These are phyloP conservation scores for Chaetoderma sp. DNA, from an alignment of 2,888 invertebrate genomes.

Conservation along the genomic window DNA sequence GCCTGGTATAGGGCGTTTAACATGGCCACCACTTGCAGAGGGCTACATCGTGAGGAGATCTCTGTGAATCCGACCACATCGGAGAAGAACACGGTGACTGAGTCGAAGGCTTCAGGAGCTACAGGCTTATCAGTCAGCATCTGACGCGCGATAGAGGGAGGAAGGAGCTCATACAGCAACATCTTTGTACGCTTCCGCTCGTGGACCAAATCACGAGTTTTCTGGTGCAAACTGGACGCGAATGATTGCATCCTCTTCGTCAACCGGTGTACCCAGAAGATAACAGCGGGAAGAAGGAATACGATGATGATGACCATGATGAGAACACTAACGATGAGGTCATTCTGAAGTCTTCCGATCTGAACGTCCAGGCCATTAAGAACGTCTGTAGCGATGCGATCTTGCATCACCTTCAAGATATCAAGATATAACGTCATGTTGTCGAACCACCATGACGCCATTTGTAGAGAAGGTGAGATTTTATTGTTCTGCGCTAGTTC, in stretches of 20 bases:
- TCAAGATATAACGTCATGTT: conserved; percentile 27
- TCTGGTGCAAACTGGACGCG: conserved; percentile 28
- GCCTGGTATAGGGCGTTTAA: conserved; percentile 49
- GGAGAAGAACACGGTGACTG: conserved; percentile 42
- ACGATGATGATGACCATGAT: conserved; percentile 30
- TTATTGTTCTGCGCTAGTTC: background rate
- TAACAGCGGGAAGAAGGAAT: conserved; percentile 33
- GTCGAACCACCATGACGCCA: conserved; percentile 16
- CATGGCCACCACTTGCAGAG: conserved; percentile 56
- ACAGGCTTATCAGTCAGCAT: conserved; percentile 35
- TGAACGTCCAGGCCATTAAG: background rate
- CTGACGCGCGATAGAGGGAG: conserved; percentile 39
- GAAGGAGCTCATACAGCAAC: conserved; percentile 43
- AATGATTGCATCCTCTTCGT: conserved; percentile 23
- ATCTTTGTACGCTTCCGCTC: conserved; percentile 43
- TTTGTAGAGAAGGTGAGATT: conserved; percentile 3
- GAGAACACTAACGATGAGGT: conserved; percentile 7
- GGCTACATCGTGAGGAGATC: conserved; percentile 45
- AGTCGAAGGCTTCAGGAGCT: conserved; percentile 36
- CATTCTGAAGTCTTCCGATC: background rate
- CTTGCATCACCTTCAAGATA: conserved; percentile 11
- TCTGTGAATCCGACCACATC: conserved; percentile 50
- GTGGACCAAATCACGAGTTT: conserved; percentile 36
- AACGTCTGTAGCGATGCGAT: conserved; percentile 3
- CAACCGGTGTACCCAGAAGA: conserved; percentile 33